Percentiles rank a stretch among this genome's conserved stretches.
phyloP scores from a whole-genome alignment of 1,140 invertebrate genomes.

The Formica selysi region DNA sequence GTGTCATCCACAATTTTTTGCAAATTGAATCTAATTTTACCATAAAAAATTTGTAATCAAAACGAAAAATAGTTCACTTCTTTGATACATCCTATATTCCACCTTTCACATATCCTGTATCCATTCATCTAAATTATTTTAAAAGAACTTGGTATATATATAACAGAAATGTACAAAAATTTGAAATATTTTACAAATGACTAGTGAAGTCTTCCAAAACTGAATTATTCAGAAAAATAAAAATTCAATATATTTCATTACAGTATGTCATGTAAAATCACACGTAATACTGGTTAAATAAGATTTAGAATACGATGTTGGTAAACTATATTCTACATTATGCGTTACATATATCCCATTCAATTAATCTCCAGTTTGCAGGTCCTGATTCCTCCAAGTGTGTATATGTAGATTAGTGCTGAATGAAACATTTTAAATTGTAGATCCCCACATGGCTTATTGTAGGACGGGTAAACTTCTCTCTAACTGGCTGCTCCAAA shows the following conservation, averaged over 20 bases:
- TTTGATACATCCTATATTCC: conserved; percentile 30
- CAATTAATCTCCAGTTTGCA: conserved; percentile 67
- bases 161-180: conserved; percentile 35
- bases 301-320: conserved; percentile 47
- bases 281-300: conserved; percentile 52
- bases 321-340: conserved; percentile 61
- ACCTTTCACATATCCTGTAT: conserved; percentile 40
- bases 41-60: not conserved
- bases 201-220: conserved; percentile 53
- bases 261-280: conserved; percentile 50
- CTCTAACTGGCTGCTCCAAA: conserved; percentile 73
- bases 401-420: conserved; percentile 69
- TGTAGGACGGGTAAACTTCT: conserved; percentile 66
- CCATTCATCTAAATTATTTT: not conserved
- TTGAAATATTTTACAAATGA: conserved; percentile 56
- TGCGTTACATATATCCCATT: conserved; percentile 58
- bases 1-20: not conserved
- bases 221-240: conserved; percentile 56
- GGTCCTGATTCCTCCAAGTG: conserved; percentile 70
- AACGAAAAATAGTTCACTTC: not conserved
- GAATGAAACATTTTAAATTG: conserved; percentile 70
- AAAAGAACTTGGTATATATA: not conserved
- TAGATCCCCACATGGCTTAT: conserved; percentile 62
- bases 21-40: not conserved
- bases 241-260: conserved; percentile 59